Evolutionary conservation across 2,797 vertebrate species (phyloP).

Genomic region (Paramormyrops hopkinsi): DNA sequence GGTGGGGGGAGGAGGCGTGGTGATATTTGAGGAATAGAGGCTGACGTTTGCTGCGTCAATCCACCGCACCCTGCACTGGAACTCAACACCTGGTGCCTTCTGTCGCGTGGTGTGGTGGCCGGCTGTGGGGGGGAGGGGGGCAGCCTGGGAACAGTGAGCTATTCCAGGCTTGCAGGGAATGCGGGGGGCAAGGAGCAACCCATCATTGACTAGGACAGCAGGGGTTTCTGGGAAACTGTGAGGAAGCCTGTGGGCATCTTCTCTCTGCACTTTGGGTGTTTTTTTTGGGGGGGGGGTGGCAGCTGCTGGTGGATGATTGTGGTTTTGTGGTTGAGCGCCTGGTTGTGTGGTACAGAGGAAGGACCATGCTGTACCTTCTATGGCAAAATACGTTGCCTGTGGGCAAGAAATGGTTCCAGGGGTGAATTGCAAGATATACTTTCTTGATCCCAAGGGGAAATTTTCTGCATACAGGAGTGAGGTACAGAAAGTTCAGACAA

Average conservation of each 20-base stretch:
- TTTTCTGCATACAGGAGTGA: background rate
- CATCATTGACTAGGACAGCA: background rate
- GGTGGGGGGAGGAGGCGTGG: background rate
- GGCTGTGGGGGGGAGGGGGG: background rate
- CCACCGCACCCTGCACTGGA: background rate
- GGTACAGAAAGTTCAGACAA: background rate
- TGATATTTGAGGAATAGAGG: background rate
- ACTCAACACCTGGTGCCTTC: background rate
- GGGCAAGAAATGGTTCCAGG: background rate
- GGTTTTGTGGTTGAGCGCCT: background rate
- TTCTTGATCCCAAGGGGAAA: background rate
- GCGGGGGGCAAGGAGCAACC: background rate
- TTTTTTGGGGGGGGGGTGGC: background rate
- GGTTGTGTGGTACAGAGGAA: background rate
- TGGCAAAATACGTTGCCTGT: background rate
- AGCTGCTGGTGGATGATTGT: background rate
- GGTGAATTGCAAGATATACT: background rate
- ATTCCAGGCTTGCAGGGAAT: slow-evolving; percentile 57
- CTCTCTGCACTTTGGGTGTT: background rate
- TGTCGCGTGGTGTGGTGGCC: background rate
- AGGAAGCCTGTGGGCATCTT: background rate
- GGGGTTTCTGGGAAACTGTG: background rate
- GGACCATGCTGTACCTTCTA: background rate
- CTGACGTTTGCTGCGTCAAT: background rate
- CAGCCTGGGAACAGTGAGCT: slow-evolving; percentile 24